A percentile compares a stretch with the other conserved stretches of the same genome.
Conservation (phyloP, 2,888 invertebrate genomes). For the Biston stratarius region DNA sequence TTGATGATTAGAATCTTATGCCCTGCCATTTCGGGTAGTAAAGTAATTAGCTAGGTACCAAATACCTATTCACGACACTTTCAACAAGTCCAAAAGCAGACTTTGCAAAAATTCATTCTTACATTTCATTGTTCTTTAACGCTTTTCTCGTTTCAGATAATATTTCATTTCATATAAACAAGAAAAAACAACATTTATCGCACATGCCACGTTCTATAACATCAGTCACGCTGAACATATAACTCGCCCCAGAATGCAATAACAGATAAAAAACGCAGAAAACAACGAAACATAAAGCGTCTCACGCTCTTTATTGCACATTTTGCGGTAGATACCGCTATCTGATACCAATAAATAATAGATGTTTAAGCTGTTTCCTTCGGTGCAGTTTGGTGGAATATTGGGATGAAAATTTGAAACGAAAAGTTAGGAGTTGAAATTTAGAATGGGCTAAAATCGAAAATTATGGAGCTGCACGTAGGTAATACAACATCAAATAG, state of each 20-base stretch:
- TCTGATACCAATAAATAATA: conserved; percentile 73
- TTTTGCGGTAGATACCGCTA: conserved; percentile 68
- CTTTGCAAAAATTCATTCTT: too few species aligned
- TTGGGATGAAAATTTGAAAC: conserved; percentile 16
- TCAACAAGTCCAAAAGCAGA: too few species aligned
- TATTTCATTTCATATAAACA: conserved; percentile 44
- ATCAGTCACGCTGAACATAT: conserved; percentile 59
- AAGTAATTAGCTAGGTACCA: too few species aligned
- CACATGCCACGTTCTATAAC: conserved; percentile 61
- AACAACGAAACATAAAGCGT: conserved; percentile 68
- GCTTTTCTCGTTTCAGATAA: too few species aligned
- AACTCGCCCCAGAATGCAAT: conserved; percentile 66
- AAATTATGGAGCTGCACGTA: conserved; percentile 4
- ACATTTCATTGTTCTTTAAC: too few species aligned
- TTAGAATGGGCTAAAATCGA: neutral
- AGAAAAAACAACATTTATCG: conserved; percentile 57
- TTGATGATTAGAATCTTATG: too few species aligned
- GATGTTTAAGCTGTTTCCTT: conserved; percentile 25
- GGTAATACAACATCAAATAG: neutral
- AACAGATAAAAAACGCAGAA: conserved; percentile 76
- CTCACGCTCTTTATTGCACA: conserved; percentile 68
- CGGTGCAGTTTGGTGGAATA: conserved; percentile 17
- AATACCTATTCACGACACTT: too few species aligned
- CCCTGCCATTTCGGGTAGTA: too few species aligned
- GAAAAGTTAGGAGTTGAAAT: conserved; percentile 9